These are phyloP conservation scores for Lagopus muta DNA, from an alignment of 2,113 vertebrate genomes.

Conservation along the genomic window DNA sequence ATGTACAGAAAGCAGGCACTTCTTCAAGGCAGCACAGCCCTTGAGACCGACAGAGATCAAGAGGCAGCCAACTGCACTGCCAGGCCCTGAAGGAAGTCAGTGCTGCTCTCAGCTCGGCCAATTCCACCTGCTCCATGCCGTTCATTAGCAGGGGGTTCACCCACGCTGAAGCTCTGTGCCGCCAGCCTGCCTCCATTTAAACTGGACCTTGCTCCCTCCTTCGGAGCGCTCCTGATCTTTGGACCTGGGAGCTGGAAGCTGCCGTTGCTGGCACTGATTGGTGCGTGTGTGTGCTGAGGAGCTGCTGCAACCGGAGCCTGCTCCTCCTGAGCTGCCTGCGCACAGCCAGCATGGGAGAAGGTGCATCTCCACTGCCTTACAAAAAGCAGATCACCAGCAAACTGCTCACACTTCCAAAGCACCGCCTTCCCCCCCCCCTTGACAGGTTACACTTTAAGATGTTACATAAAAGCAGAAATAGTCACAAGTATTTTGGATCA, in stretches of 20 bases:
- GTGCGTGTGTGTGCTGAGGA: slow-evolving; percentile 23
- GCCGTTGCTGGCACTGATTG: slow-evolving; percentile 37
- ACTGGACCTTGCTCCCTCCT: slow-evolving; percentile 77
- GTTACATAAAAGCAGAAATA: slow-evolving; percentile 61
- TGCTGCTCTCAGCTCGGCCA: background rate
- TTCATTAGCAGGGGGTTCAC: slow-evolving; percentile 33
- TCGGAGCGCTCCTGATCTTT: slow-evolving; percentile 79
- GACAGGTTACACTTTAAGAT: slow-evolving; percentile 40
- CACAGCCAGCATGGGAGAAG: slow-evolving; percentile 2
- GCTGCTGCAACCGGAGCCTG: slow-evolving; percentile 45
- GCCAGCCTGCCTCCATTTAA: slow-evolving; percentile 54
- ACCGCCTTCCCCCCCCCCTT: slow-evolving; percentile 29
- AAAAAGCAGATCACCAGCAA: slow-evolving; percentile 50
- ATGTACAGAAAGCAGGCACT: background rate
- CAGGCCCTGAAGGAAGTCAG: background rate
- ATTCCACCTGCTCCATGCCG: background rate
- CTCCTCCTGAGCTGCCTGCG: slow-evolving; percentile 42
- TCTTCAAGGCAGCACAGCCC: background rate
- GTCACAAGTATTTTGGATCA: slow-evolving; percentile 62
- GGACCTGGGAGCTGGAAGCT: slow-evolving; percentile 74
- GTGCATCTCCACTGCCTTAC: background rate
- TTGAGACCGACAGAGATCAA: background rate
- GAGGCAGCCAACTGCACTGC: background rate
- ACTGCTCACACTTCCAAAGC: slow-evolving; percentile 42
- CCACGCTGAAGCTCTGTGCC: background rate